Percentiles rank a stretch among this genome's conserved stretches.
Evolutionary conservation across 2,113 vertebrate species (phyloP).

Genomic region (Silurus asotus): DNA sequence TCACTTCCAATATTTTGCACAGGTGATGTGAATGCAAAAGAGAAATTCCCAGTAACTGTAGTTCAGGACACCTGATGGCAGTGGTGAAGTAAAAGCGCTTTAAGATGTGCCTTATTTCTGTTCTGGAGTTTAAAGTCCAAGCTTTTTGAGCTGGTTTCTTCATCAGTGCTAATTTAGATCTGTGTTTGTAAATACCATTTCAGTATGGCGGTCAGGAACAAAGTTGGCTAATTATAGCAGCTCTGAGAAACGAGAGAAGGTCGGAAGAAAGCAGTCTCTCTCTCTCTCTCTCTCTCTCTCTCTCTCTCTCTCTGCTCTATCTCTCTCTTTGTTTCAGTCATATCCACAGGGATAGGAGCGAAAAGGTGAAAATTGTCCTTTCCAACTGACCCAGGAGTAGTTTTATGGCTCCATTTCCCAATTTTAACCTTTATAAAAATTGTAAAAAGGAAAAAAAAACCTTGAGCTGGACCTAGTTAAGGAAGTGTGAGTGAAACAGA

Average conservation of each 20-base stretch:
- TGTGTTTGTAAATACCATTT: slow-evolving; percentile 79
- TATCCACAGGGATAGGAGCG: slow-evolving; percentile 14
- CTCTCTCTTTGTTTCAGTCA: not conserved
- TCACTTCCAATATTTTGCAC: not conserved
- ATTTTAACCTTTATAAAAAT: slow-evolving; percentile 28
- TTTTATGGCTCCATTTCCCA: not conserved
- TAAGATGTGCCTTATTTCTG: not conserved
- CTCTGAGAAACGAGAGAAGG: slow-evolving; percentile 77
- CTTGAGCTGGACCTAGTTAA: slow-evolving; percentile 12
- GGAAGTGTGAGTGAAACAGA: slow-evolving; percentile 16
- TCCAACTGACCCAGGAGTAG: slow-evolving; percentile 7
- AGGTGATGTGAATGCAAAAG: not conserved
- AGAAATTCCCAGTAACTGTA: not conserved
- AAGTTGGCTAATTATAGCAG: slow-evolving; percentile 80
- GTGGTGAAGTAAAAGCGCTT: not conserved
- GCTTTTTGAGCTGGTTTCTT: slow-evolving; percentile 66
- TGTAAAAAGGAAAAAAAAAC: not conserved
- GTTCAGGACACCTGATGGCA: not conserved
- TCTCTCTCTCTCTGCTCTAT: not conserved
- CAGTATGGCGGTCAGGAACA: slow-evolving; percentile 75
- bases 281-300: slow-evolving; percentile 58
- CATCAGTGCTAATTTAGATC: slow-evolving; percentile 71
- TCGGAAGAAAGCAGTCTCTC: slow-evolving; percentile 74
- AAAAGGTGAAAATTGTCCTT: slow-evolving; percentile 27
- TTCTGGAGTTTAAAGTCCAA: slow-evolving; percentile 23